A percentile compares a stretch with the other conserved stretches of the same genome.
phyloP scores from a whole-genome alignment of 2,797 vertebrate species.

The Orestias chungarensis region DNA sequence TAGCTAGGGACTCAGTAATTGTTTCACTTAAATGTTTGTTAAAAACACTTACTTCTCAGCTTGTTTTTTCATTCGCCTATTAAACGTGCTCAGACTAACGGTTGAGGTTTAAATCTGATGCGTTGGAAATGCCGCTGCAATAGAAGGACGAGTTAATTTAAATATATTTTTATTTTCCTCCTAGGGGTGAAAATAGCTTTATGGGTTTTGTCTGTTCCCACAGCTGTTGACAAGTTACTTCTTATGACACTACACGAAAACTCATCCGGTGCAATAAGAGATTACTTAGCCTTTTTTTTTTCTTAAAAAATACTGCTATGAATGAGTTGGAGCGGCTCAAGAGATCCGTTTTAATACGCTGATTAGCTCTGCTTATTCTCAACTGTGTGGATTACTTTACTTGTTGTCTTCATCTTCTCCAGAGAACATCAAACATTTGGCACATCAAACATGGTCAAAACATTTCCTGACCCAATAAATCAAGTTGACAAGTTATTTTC shows the following conservation, averaged over 20 bases:
- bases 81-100: background rate
- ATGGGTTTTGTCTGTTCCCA: background rate
- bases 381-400: background rate
- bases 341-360: background rate
- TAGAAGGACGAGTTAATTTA: background rate
- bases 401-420: background rate
- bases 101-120: background rate
- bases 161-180: background rate
- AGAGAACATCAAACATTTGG: background rate
- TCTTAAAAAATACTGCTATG: background rate
- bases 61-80: background rate
- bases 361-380: background rate
- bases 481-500: background rate
- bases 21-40: background rate
- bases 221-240: constrained; percentile 29
- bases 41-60: background rate
- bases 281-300: background rate
- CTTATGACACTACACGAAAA: constrained; percentile 25
- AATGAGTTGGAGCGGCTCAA: background rate
- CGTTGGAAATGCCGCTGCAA: background rate
- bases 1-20: background rate
- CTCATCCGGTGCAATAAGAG: background rate
- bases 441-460: background rate
- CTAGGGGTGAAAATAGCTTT: background rate
- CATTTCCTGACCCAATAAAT: background rate